A percentile compares a stretch with the other conserved stretches of the same genome.
These are phyloP conservation scores for Halictus ligatus DNA, from an alignment of 2,888 invertebrate species.

Conservation along the genomic window DNA sequence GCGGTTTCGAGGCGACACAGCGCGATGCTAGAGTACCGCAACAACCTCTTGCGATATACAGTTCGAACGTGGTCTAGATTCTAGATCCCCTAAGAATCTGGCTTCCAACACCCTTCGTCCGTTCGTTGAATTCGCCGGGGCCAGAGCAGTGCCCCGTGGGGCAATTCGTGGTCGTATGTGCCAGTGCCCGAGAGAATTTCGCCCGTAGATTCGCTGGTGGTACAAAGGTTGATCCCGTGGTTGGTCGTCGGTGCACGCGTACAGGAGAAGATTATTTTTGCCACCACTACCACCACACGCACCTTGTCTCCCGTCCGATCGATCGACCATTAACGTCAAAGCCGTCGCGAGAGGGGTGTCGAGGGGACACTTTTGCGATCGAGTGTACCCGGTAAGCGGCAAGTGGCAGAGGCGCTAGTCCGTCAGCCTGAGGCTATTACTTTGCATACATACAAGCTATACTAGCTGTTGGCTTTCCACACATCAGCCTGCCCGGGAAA, in stretches of 20 bases:
- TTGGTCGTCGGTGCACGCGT: conserved; percentile 26
- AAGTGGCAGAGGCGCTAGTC: conserved; percentile 69
- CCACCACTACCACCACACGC: conserved; percentile 59
- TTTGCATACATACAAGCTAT: conserved; percentile 68
- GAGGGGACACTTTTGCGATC: conserved; percentile 68
- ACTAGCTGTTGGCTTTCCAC: conserved; percentile 30
- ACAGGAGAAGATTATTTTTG: conserved; percentile 69
- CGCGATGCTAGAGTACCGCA: background rate
- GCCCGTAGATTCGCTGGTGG: background rate
- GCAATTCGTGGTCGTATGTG: background rate
- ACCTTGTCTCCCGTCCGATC: conserved; percentile 69
- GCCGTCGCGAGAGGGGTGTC: conserved; percentile 54
- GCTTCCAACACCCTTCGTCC: no score
- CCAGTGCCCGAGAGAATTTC: background rate
- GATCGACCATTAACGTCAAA: conserved; percentile 74
- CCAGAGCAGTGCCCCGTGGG: background rate
- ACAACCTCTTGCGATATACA: no score
- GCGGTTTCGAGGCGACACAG: background rate
- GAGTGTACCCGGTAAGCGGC: conserved; percentile 64
- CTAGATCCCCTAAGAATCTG: no score
- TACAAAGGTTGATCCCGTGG: conserved; percentile 22
- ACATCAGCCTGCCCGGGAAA: conserved; percentile 57
- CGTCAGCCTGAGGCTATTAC: conserved; percentile 73
- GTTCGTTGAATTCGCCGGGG: background rate
- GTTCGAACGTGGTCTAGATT: no score